Percentiles rank a stretch among this genome's conserved stretches.
These are phyloP conservation scores for Augochlorella aurata DNA, from an alignment of 2,888 invertebrate genomes.

Conservation along the genomic window DNA sequence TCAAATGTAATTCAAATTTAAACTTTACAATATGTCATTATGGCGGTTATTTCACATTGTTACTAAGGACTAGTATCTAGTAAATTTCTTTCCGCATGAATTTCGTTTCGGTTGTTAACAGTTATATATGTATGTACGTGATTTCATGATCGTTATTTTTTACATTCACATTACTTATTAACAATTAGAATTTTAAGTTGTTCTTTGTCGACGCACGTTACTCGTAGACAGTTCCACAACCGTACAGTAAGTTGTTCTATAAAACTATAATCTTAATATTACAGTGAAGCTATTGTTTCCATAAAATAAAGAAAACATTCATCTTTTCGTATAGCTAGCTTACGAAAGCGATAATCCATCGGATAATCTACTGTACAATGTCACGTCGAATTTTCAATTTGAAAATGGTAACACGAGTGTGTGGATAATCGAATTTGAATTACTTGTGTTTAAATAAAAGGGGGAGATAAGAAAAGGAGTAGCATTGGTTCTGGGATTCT, in stretches of 20 bases:
- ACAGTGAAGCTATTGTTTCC: not conserved
- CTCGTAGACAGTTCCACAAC: not conserved
- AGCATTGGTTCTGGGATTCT: slow-evolving; percentile 24
- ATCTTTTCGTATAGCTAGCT: not conserved
- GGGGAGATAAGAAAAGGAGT: slow-evolving; percentile 2
- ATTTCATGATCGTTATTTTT: slow-evolving; percentile 4
- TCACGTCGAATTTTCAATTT: not conserved
- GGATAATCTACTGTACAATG: not conserved
- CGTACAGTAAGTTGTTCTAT: not conserved
- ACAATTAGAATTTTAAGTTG: not conserved
- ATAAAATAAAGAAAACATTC: not conserved
- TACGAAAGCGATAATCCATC: not conserved
- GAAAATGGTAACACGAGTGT: not conserved
- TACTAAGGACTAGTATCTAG: slow-evolving; percentile 47
- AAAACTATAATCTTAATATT: not conserved
- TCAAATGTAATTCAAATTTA: slow-evolving; percentile 41
- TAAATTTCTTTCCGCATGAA: slow-evolving; percentile 15
- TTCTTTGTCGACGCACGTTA: not conserved
- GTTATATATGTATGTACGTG: not conserved
- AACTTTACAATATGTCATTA: slow-evolving; percentile 27
- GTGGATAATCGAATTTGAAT: slow-evolving; percentile 22
- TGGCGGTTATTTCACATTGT: slow-evolving; percentile 41
- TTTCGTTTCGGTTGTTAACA: not conserved
- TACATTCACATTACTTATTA: not conserved
- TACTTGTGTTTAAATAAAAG: not conserved